Evolutionary conservation across 2,113 vertebrate species (phyloP).

Genomic region (Spheniscus mendiculus): DNA sequence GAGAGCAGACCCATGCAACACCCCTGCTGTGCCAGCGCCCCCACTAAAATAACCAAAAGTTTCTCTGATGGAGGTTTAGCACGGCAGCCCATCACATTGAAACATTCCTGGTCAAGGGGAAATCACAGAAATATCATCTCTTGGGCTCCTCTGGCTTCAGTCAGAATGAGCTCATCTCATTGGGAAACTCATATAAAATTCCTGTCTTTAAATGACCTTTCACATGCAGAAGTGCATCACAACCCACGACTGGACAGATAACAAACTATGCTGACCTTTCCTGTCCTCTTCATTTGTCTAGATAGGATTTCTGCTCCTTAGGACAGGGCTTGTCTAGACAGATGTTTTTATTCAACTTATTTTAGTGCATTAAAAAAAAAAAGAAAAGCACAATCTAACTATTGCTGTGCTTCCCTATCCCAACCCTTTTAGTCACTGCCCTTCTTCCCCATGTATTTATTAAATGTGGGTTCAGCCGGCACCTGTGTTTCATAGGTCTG

Average conservation of each 20-base stretch:
- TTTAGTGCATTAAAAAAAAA: not conserved
- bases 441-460: not conserved
- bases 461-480: not conserved
- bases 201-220: not conserved
- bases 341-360: not conserved
- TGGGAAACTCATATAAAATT: not conserved
- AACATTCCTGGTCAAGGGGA: not conserved
- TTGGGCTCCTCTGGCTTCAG: not conserved
- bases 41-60: not conserved
- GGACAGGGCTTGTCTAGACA: not conserved
- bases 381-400: not conserved
- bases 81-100: not conserved
- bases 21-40: not conserved
- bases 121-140: not conserved
- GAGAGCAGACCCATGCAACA: not conserved
- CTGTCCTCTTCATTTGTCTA: not conserved
- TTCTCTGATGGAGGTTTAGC: not conserved
- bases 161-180: not conserved
- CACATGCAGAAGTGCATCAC: not conserved
- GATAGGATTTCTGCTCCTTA: not conserved
- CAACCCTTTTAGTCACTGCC: not conserved
- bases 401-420: not conserved
- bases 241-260: not conserved
- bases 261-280: not conserved
- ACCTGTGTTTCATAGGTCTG: not conserved